Evolutionary conservation across 2,113 vertebrate genomes (phyloP).

Genomic region (Odontesthes bonariensis): DNA sequence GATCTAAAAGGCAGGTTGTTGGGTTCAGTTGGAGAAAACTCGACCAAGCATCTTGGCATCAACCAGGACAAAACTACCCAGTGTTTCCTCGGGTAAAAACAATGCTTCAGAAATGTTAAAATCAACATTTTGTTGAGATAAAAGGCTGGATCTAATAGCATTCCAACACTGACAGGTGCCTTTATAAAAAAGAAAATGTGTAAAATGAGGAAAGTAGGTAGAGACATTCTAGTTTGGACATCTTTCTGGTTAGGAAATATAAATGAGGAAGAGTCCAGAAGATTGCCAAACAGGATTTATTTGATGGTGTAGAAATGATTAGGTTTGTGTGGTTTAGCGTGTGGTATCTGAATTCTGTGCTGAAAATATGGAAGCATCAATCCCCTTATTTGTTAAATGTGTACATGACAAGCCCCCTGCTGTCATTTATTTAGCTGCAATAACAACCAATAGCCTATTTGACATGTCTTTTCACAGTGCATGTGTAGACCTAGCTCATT

Average conservation of each 20-base stretch:
- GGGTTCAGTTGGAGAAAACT: too few relatives aligned
- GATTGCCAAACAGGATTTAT: conserved; percentile 1
- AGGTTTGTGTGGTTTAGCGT: conserved; percentile 35
- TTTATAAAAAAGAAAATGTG: background rate
- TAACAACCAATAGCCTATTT: conserved; percentile 1
- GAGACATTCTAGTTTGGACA: background rate
- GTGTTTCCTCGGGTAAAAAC: too few relatives aligned
- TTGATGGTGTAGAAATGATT: conserved; percentile 31
- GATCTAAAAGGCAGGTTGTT: too few relatives aligned
- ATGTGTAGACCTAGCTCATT: conserved; percentile 41
- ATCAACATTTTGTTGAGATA: too few relatives aligned
- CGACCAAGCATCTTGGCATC: too few relatives aligned
- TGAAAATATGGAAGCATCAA: conserved; percentile 55
- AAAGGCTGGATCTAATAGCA: too few relatives aligned
- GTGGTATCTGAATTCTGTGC: conserved; percentile 20
- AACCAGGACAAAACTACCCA: too few relatives aligned
- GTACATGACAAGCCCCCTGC: conserved; percentile 46
- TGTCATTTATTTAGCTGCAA: conserved; percentile 37
- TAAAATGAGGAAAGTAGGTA: background rate
- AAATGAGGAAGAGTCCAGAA: conserved; percentile 11
- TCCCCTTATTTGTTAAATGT: conserved; percentile 64
- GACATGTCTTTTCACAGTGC: conserved; percentile 12
- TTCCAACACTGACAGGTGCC: conserved; percentile 6
- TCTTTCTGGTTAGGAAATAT: background rate
- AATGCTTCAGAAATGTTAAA: too few relatives aligned